A percentile compares a stretch with the other conserved stretches of the same genome.
These are phyloP conservation scores for Pristiophorus japonicus DNA, from an alignment of 2,113 vertebrate species.

Conservation along the genomic window DNA sequence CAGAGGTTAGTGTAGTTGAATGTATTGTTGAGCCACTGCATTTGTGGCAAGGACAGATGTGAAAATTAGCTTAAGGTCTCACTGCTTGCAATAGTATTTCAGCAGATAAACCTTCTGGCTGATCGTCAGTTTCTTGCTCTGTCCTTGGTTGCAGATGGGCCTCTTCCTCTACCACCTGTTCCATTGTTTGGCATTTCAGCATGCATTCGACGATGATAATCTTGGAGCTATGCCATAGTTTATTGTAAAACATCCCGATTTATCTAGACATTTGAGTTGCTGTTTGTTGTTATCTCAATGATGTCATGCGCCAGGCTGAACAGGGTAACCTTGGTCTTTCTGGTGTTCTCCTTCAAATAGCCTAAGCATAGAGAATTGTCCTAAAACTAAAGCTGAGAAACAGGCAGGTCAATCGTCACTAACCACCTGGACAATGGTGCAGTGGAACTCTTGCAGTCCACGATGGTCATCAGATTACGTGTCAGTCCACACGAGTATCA, in stretches of 20 bases:
- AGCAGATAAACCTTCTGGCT: not conserved
- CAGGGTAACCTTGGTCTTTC: not conserved
- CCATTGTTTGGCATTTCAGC: not conserved
- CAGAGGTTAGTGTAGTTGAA: not conserved
- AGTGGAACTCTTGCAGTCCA: not conserved
- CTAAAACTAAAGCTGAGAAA: not conserved
- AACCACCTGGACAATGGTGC: not conserved
- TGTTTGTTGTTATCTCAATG: constrained; percentile 2
- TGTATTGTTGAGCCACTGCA: not conserved
- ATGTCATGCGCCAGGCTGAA: not conserved
- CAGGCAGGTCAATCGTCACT: not conserved
- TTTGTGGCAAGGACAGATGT: not conserved
- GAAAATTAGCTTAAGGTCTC: not conserved
- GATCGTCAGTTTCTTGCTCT: not conserved
- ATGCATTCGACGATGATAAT: not conserved
- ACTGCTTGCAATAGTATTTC: not conserved
- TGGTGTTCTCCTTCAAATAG: not conserved
- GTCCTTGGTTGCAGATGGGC: not conserved
- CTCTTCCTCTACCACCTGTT: not conserved
- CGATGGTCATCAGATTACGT: not conserved
- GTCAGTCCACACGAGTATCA: not conserved
- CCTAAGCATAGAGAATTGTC: not conserved
- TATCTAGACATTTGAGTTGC: not conserved
- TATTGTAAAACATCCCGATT: not conserved
- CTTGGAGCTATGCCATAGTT: not conserved